phyloP scores from a whole-genome alignment of 2,113 vertebrate species.

The Trogon melanurus region DNA sequence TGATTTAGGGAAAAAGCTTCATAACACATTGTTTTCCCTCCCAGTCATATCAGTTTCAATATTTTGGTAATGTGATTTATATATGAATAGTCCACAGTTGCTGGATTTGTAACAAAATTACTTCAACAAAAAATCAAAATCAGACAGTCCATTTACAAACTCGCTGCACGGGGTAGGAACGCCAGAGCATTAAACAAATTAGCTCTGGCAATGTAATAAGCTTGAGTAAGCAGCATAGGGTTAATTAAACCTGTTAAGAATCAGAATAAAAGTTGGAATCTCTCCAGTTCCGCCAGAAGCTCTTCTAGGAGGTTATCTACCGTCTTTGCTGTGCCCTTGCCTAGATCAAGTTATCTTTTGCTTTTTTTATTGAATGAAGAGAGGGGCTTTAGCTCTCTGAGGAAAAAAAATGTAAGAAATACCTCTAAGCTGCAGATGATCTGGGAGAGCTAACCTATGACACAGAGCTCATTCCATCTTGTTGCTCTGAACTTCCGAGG shows the following conservation, averaged over 20 bases:
- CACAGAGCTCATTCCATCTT: background rate
- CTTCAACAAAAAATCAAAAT: background rate
- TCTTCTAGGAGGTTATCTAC: background rate
- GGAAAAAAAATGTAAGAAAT: background rate
- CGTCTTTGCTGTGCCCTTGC: slow-evolving; percentile 2
- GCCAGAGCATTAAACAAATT: background rate
- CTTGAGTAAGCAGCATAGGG: background rate
- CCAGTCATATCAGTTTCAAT: background rate
- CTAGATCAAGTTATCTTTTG: background rate
- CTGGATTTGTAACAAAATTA: background rate
- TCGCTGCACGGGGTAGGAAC: background rate
- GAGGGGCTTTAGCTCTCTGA: background rate
- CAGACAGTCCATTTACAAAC: background rate
- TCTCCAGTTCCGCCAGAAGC: background rate
- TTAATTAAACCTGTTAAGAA: slow-evolving; percentile 24
- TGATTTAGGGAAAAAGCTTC: background rate
- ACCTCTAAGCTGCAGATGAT: slow-evolving; percentile 28
- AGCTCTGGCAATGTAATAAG: background rate
- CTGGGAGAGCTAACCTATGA: background rate
- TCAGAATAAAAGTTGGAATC: background rate
- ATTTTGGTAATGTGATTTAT: background rate
- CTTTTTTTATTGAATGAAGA: slow-evolving; percentile 1
- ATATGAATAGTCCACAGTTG: background rate
- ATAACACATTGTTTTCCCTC: background rate
- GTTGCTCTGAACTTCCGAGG: background rate